phyloP scores from a whole-genome alignment of 2,888 invertebrate species.

The Macropis europaea region DNA sequence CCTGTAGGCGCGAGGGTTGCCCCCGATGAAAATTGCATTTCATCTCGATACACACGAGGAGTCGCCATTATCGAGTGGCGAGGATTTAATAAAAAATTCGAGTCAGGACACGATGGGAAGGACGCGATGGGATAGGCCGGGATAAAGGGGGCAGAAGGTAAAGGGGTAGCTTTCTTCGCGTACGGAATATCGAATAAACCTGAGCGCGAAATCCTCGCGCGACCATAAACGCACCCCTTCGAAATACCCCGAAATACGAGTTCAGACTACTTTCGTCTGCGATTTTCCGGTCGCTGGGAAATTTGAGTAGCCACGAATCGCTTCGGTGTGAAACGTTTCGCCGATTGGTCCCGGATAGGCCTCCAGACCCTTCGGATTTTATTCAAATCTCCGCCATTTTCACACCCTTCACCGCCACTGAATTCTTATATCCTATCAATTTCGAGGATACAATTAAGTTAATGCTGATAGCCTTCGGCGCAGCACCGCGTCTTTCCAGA shows the following conservation, averaged over 20 bases:
- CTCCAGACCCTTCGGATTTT: too few relatives aligned
- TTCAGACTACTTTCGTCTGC: conserved; percentile 34
- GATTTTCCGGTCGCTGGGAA: conserved; percentile 30
- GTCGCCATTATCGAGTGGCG: conserved; percentile 64
- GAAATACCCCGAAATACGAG: conserved; percentile 19
- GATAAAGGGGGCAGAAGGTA: conserved; percentile 4
- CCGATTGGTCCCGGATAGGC: too few relatives aligned
- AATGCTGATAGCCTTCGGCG: too few relatives aligned
- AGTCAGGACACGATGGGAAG: conserved; percentile 56
- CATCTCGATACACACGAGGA: conserved; percentile 67
- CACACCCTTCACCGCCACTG: too few relatives aligned
- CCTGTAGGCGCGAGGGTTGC: conserved; percentile 25
- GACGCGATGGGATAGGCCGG: not conserved
- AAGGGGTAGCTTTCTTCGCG: conserved; percentile 62
- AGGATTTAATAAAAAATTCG: conserved; percentile 72
- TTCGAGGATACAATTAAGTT: too few relatives aligned
- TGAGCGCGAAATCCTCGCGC: conserved; percentile 39
- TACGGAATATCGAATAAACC: conserved; percentile 69
- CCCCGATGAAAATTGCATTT: conserved; percentile 70
- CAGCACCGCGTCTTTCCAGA: too few relatives aligned
- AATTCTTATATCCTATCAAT: too few relatives aligned
- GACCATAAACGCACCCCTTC: conserved; percentile 56
- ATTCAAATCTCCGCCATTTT: too few relatives aligned
- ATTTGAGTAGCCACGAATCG: conserved; percentile 29
- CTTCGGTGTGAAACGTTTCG: conserved; percentile 9